These are phyloP conservation scores for Pionites leucogaster DNA, from an alignment of 2,113 vertebrate species.

Conservation along the genomic window DNA sequence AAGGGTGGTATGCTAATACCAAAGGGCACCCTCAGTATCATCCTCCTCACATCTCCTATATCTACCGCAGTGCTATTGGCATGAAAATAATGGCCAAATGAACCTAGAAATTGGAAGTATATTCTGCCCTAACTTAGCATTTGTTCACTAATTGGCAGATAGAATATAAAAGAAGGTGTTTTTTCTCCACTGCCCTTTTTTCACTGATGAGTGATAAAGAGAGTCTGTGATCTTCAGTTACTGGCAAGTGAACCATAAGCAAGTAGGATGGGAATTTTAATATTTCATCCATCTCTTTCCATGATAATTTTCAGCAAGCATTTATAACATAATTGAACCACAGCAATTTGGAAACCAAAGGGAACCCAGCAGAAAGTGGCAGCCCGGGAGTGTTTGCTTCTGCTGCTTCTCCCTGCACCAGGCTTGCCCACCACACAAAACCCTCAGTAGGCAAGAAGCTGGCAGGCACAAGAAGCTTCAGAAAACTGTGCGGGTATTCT, in stretches of 20 bases:
- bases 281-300: background rate
- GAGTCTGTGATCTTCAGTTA: background rate
- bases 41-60: background rate
- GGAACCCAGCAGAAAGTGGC: background rate
- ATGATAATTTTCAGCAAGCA: background rate
- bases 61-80: background rate
- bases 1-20: background rate
- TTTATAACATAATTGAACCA: background rate
- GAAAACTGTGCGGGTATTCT: background rate
- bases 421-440: background rate
- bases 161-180: background rate
- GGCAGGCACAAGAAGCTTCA: rapidly evolving
- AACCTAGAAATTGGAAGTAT: background rate
- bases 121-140: background rate
- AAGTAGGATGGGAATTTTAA: background rate
- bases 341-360: background rate
- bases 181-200: background rate
- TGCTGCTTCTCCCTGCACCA: background rate
- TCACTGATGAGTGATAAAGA: background rate
- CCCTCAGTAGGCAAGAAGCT: background rate
- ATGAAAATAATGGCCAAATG: background rate
- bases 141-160: background rate
- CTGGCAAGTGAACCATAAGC: background rate
- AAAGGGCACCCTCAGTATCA: background rate
- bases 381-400: background rate